Percentiles rank a stretch among this genome's conserved stretches.
phyloP scores from a whole-genome alignment of 2,888 invertebrate genomes.

The Tuta absoluta region DNA sequence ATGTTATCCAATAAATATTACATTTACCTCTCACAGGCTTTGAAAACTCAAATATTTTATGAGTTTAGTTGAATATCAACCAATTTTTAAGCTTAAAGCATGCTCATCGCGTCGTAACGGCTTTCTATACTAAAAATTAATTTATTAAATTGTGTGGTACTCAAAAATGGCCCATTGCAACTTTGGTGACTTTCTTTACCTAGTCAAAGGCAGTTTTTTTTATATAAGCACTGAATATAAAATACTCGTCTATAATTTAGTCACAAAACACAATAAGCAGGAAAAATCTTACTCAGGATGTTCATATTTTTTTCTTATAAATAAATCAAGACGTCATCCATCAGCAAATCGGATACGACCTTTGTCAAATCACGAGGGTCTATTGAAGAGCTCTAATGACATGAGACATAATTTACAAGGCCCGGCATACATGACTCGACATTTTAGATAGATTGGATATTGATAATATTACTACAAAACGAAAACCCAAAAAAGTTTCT shows the following conservation, averaged over 20 bases:
- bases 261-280: no score
- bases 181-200: no score
- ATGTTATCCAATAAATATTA: slow-evolving; percentile 16
- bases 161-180: no score
- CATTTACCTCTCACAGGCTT: slow-evolving; percentile 6
- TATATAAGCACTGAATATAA: no score
- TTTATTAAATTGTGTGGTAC: no score
- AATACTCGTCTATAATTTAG: no score
- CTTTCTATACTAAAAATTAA: no score
- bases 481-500: background rate
- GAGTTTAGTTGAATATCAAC: no score
- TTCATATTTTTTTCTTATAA: slow-evolving; percentile 4
- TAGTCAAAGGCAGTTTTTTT: no score
- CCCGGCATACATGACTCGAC: slow-evolving; percentile 24
- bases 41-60: background rate
- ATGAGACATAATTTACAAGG: slow-evolving; percentile 23
- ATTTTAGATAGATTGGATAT: slow-evolving; percentile 9
- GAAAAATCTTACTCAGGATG: background rate
- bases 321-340: background rate
- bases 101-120: no score
- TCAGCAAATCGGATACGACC: slow-evolving; percentile 17
- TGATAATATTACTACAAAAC: background rate
- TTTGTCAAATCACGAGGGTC: slow-evolving; percentile 26
- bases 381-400: slow-evolving; percentile 6
- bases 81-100: no score